A percentile compares a stretch with the other conserved stretches of the same genome.
These are phyloP conservation scores for Asbolus verrucosus DNA, from an alignment of 1,140 invertebrate species.

Conservation along the genomic window DNA sequence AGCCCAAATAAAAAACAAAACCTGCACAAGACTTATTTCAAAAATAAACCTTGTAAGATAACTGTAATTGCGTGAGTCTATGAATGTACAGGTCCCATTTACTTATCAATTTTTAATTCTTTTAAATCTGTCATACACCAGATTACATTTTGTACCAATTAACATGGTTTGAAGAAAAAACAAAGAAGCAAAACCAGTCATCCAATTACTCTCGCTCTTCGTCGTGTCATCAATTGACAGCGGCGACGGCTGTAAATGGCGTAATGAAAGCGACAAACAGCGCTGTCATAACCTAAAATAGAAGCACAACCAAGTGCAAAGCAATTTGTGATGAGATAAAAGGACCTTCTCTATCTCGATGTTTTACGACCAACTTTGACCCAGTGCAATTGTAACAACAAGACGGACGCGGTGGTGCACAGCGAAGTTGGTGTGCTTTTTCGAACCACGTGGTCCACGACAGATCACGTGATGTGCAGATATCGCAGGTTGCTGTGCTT, in stretches of 20 bases:
- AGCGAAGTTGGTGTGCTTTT: background rate
- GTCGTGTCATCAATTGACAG: conserved; percentile 28
- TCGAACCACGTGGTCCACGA: conserved; percentile 14
- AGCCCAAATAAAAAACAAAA: too few species aligned
- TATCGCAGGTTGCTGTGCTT: background rate
- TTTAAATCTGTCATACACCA: too few species aligned
- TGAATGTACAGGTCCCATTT: too few species aligned
- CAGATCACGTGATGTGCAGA: conserved; percentile 16
- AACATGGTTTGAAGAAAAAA: background rate
- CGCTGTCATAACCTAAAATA: conserved; percentile 44
- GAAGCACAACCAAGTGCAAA: conserved; percentile 11
- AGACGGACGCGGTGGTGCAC: background rate
- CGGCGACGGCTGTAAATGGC: conserved; percentile 28
- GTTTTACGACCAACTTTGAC: conserved; percentile 20
- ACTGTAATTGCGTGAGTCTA: too few species aligned
- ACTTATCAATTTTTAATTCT: too few species aligned
- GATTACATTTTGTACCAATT: too few species aligned
- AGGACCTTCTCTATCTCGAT: background rate
- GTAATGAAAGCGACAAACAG: conserved; percentile 37
- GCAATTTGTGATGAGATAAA: conserved; percentile 21
- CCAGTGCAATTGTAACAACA: background rate
- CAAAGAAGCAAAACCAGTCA: conserved; percentile 7
- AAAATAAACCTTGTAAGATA: too few species aligned
- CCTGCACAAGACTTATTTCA: too few species aligned
- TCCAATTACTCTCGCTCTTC: conserved; percentile 37